phyloP scores from a whole-genome alignment of 2,888 invertebrate species.

The Andrena dorsata region DNA sequence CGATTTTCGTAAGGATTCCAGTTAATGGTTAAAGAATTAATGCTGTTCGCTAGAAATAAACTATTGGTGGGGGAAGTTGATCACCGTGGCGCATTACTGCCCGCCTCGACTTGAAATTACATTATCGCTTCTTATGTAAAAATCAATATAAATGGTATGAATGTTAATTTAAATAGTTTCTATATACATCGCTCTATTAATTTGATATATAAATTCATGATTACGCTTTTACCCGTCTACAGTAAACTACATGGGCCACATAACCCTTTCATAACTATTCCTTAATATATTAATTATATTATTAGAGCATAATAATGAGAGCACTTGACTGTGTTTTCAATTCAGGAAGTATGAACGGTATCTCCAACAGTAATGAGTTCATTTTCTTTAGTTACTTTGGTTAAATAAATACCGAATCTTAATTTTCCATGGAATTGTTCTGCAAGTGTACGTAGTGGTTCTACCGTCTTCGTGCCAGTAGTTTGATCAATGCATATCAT shows the following conservation, averaged over 20 bases:
- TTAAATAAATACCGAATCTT: slow-evolving; percentile 92
- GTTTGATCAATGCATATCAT: slow-evolving; percentile 98
- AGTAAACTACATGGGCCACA: neutral
- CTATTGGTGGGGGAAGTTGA: slow-evolving; percentile 13
- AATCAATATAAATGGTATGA: neutral
- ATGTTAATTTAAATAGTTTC: neutral
- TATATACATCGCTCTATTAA: neutral
- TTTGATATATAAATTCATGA: neutral
- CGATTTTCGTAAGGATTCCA: too few species aligned
- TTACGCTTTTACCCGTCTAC: too few species aligned
- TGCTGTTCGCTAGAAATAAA: too few species aligned
- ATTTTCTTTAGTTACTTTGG: slow-evolving; percentile 62
- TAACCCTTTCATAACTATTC: slow-evolving; percentile 1
- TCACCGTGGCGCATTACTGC: neutral
- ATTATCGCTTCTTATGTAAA: neutral
- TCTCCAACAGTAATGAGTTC: slow-evolving; percentile 77
- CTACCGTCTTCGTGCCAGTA: slow-evolving; percentile 92
- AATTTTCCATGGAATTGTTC: slow-evolving; percentile 91
- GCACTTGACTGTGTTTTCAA: slow-evolving; percentile 20
- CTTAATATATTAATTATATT: neutral
- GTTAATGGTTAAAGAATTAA: too few species aligned
- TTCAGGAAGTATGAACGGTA: slow-evolving; percentile 62
- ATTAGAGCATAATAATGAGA: neutral
- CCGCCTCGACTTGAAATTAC: neutral
- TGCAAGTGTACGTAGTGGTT: slow-evolving; percentile 92